Conservation (phyloP, 2,888 invertebrate genomes). For the Synanthedon myopaeformis region DNA sequence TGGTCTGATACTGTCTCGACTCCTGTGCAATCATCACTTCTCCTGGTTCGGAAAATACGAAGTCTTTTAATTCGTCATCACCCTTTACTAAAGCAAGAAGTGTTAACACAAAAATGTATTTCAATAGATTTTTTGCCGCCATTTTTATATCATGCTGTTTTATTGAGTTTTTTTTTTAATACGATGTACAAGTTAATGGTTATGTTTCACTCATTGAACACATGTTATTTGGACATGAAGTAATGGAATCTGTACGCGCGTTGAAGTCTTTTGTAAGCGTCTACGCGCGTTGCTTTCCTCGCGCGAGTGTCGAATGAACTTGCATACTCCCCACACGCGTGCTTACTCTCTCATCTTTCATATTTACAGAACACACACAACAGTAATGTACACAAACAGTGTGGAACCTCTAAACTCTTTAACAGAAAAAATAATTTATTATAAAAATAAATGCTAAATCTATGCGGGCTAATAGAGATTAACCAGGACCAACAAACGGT, state of each 20-base stretch:
- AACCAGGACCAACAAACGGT: too few relatives aligned
- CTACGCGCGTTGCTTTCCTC: constrained; percentile 41
- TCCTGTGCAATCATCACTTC: constrained; percentile 62
- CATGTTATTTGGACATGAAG: not conserved
- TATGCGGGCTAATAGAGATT: too few relatives aligned
- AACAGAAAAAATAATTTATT: too few relatives aligned
- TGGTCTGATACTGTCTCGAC: constrained; percentile 47
- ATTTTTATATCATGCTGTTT: constrained; percentile 17
- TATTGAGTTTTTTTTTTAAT: constrained; percentile 1
- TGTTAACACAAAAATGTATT: constrained; percentile 22
- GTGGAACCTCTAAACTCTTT: too few relatives aligned
- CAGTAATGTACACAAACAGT: too few relatives aligned
- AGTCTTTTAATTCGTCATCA: constrained; percentile 40
- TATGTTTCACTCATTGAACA: not conserved
- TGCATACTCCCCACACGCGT: constrained; percentile 34
- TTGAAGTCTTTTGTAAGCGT: constrained; percentile 20
- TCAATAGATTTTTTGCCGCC: constrained; percentile 18
- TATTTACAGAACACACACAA: constrained; percentile 16
- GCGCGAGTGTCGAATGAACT: constrained; percentile 40
- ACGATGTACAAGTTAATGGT: not conserved
- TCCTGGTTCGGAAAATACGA: constrained; percentile 41
- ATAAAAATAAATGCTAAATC: too few relatives aligned
- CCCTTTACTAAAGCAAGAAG: constrained; percentile 22
- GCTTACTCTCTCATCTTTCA: constrained; percentile 40
- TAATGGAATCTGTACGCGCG: constrained; percentile 7